phyloP scores from a whole-genome alignment of 2,113 vertebrate species.

The Catharus minimus region DNA sequence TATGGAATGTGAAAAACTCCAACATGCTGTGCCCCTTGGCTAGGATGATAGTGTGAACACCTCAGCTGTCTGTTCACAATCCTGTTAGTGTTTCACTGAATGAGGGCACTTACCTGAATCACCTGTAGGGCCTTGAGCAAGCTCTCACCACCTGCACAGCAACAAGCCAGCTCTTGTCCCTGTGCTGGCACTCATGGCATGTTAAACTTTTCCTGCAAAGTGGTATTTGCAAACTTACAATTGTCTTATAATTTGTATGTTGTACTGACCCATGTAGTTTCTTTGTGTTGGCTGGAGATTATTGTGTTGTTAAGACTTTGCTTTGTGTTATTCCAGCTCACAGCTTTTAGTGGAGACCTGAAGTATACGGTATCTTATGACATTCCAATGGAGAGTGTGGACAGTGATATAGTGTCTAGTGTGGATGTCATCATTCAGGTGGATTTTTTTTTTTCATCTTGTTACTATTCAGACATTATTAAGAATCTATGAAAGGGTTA shows the following conservation, averaged over 20 bases:
- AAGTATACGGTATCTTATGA: slow-evolving; percentile 82
- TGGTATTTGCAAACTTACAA: not conserved
- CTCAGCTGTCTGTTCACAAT: not conserved
- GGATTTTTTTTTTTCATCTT: not conserved
- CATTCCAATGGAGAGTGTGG: slow-evolving; percentile 73
- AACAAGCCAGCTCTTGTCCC: not conserved
- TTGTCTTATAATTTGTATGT: not conserved
- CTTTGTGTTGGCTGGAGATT: not conserved
- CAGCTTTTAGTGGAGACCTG: slow-evolving; percentile 80
- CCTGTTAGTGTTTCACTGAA: not conserved
- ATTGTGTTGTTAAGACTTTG: fast-evolving
- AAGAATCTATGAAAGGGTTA: not conserved
- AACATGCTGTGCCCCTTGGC: not conserved
- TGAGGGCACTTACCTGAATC: not conserved
- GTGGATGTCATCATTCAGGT: slow-evolving; percentile 84
- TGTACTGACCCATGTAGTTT: not conserved
- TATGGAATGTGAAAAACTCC: not conserved
- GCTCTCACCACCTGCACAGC: not conserved
- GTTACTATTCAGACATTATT: not conserved
- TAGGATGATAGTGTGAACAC: not conserved
- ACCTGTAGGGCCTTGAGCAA: not conserved
- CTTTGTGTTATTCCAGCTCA: slow-evolving; percentile 74
- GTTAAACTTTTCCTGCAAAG: not conserved
- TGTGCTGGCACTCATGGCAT: fast-evolving
- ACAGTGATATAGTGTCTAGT: slow-evolving; percentile 71